phyloP scores from a whole-genome alignment of 1,140 invertebrate species.

The Parasteatoda tepidariorum region DNA sequence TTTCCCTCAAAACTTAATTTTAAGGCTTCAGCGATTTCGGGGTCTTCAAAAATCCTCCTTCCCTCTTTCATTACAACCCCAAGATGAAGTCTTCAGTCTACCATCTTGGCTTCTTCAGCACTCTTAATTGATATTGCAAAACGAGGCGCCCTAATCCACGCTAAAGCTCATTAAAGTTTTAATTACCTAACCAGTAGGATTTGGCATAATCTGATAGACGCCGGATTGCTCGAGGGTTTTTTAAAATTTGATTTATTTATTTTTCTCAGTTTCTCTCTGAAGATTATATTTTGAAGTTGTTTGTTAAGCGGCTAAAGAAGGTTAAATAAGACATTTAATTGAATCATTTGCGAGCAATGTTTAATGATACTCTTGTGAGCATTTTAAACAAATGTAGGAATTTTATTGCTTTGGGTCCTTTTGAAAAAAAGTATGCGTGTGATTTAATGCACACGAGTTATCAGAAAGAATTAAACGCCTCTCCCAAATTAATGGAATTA shows the following conservation, averaged over 20 bases:
- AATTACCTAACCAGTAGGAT: slow-evolving; percentile 54
- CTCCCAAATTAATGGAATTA: too few relatives aligned
- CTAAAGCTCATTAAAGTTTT: slow-evolving; percentile 60
- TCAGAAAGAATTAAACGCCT: too few relatives aligned
- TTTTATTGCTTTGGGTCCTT: too few relatives aligned
- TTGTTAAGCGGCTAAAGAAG: too few relatives aligned
- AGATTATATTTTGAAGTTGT: too few relatives aligned
- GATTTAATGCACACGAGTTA: too few relatives aligned
- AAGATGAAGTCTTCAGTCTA: neutral
- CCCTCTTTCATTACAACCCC: slow-evolving; percentile 38
- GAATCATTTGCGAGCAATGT: too few relatives aligned
- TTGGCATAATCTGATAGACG: slow-evolving; percentile 42
- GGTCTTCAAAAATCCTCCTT: neutral
- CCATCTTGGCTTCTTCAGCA: slow-evolving; percentile 54
- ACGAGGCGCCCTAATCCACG: slow-evolving; percentile 37
- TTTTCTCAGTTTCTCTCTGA: too few relatives aligned
- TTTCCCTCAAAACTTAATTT: slow-evolving; percentile 49
- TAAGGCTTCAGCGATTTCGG: slow-evolving; percentile 44
- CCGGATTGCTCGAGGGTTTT: slow-evolving; percentile 31
- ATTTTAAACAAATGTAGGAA: too few relatives aligned
- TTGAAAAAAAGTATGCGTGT: too few relatives aligned
- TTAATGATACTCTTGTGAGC: slow-evolving; percentile 28
- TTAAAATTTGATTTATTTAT: too few relatives aligned
- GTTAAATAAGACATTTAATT: too few relatives aligned
- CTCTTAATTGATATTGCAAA: slow-evolving; percentile 48